Evolutionary conservation across 2,888 invertebrate genomes (phyloP).

Genomic region (Parochlus steinenii): DNA sequence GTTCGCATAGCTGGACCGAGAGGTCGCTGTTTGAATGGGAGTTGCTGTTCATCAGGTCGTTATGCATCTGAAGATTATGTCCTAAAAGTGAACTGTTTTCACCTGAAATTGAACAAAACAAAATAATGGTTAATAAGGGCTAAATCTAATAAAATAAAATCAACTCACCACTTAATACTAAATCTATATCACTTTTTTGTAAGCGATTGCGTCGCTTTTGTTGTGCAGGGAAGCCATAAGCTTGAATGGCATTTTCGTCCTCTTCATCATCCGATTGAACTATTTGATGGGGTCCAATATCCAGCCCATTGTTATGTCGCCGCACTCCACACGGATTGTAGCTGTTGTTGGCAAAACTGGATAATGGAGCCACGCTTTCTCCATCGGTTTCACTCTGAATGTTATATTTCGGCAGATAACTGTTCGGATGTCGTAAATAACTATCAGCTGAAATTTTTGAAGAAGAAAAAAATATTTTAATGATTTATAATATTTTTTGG

Average conservation of each 20-base stretch:
- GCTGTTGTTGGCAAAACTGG: conserved; percentile 14
- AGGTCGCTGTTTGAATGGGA: conserved; percentile 66
- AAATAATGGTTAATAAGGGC: background rate
- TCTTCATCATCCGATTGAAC: conserved; percentile 30
- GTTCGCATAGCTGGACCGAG: conserved; percentile 79
- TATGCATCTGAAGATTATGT: conserved; percentile 14
- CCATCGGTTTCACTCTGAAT: conserved; percentile 48
- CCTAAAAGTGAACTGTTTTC: conserved; percentile 61
- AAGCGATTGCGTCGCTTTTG: conserved; percentile 25
- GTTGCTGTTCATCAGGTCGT: conserved; percentile 25
- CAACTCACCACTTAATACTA: conserved; percentile 17
- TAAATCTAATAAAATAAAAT: conserved; percentile 3
- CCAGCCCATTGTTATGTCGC: conserved; percentile 17
- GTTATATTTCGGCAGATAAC: conserved; percentile 57
- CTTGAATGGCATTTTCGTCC: conserved; percentile 23
- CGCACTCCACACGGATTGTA: conserved; percentile 16
- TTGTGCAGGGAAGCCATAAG: conserved; percentile 34
- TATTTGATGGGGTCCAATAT: conserved; percentile 18
- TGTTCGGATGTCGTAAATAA: conserved; percentile 68
- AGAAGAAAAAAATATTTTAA: background rate
- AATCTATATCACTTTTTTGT: conserved; percentile 20
- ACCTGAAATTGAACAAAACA: conserved; percentile 29
- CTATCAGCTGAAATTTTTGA: conserved; percentile 40
- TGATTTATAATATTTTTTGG: background rate
- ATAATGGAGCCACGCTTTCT: conserved; percentile 27